Evolutionary conservation across 2,888 invertebrate species (phyloP), one percentile per base, ranked within the genome.

Genomic region (Phlogophora meticulosa): DNA sequence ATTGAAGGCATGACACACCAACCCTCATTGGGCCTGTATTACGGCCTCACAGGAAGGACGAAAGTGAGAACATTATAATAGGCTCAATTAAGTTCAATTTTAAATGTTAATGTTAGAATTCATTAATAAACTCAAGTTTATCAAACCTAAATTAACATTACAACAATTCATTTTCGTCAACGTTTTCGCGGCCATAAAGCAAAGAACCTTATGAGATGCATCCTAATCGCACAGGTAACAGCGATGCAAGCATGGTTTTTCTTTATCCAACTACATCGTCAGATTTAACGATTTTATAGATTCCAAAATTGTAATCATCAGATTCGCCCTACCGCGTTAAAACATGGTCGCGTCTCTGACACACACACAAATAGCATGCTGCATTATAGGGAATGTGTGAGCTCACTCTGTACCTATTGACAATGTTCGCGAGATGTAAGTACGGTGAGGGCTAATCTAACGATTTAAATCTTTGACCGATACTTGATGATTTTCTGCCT

Each of bases 81-180:
- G 7, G 11, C 11, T 20, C n/a, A 9, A n/a, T 17, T 13, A 28
- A 11, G 9, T 36, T 24, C 1, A 34, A 40, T 24, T 38, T 58
- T 32, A 20, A 17, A 43, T 42, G 72, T 72, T 72, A 69, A 69
- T 63, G 10, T 73, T 64, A 69, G 73, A 64, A 36, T n/a, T 36
- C 7, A 53, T 53, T 48, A 63, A 69, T 69, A 69, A 69, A 69
- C 69, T 53, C 10, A 42, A 45, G 69, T 69, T 69, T 69, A 69
- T 73, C 42, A 53, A 64, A 64, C 10, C 48, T 70, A 73, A 55
- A 73, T 65, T 65, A 70, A 73, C 48, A 49, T 55, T 64, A 52
- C 7, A 40, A 43, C n/a, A 42, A 42, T 36, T 72, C 9, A 7
- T 42, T 62, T 53, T 15, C 15, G 24, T 36, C n/a, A 34, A 58